phyloP scores from a whole-genome alignment of 2,797 vertebrate genomes.

The Cuniculus paca region DNA sequence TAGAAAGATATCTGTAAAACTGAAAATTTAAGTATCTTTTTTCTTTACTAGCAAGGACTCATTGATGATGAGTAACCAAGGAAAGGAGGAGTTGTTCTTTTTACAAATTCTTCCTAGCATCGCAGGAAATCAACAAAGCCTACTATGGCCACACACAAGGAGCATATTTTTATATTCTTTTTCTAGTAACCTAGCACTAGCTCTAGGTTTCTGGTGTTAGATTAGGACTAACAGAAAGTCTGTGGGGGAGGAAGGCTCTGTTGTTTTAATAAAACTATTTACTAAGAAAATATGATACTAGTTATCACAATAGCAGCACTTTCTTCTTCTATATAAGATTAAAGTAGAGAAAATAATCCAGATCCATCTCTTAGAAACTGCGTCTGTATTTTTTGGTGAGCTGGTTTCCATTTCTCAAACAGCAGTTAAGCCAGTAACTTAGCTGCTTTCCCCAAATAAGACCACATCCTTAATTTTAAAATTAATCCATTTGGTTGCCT shows the following conservation, averaged over 20 bases:
- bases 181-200: conserved; percentile 13
- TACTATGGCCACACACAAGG: not conserved
- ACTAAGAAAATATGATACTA: not conserved
- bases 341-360: not conserved
- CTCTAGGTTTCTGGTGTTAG: conserved; percentile 9
- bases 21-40: not conserved
- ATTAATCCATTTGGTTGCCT: conserved; percentile 47
- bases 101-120: not conserved
- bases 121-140: not conserved
- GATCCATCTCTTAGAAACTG: conserved; percentile 14
- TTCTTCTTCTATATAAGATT: not conserved
- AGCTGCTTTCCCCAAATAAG: conserved; percentile 50
- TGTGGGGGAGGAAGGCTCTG: not conserved
- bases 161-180: not conserved
- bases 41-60: not conserved
- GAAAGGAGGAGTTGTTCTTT: not conserved
- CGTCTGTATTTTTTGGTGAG: not conserved
- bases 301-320: not conserved
- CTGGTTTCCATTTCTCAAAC: conserved; percentile 1
- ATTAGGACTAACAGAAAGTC: not conserved
- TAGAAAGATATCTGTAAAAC: not conserved
- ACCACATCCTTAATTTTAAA: conserved; percentile 35
- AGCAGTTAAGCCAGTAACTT: conserved; percentile 40
- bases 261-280: conserved; percentile 41
- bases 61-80: not conserved